Evolutionary conservation across 2,888 invertebrate genomes (phyloP).

Genomic region (Dryococelus australis): DNA sequence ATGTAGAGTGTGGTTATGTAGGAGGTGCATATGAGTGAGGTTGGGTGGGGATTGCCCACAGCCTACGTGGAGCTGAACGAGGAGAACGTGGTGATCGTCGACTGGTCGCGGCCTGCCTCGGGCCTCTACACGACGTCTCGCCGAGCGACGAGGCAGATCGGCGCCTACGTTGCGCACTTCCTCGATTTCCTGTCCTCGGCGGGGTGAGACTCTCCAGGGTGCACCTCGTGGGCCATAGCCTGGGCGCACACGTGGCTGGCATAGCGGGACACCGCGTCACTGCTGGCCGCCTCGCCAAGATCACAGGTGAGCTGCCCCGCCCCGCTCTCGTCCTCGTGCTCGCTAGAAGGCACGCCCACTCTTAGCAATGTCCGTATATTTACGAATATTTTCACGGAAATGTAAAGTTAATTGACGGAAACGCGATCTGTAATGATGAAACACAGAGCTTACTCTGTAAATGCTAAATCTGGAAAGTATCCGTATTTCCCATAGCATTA

Average conservation of each 20-base stretch:
- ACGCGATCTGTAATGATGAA: too few species aligned
- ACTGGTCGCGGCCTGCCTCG: slow-evolving; percentile 33
- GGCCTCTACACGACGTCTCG: slow-evolving; percentile 31
- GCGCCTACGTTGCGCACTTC: slow-evolving; percentile 30
- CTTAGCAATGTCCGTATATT: too few species aligned
- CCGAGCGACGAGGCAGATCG: background rate
- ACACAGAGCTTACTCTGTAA: too few species aligned
- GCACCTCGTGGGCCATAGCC: slow-evolving; percentile 36
- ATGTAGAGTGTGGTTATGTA: too few species aligned
- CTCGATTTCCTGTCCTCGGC: slow-evolving; percentile 25
- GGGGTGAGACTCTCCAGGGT: slow-evolving; percentile 18
- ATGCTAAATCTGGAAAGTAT: too few species aligned
- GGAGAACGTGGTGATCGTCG: slow-evolving; percentile 22
- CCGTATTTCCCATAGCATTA: too few species aligned
- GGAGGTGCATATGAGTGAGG: too few species aligned
- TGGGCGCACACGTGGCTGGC: slow-evolving; percentile 39
- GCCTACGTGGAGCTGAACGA: slow-evolving; percentile 4
- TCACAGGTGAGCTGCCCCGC: slow-evolving; percentile 23
- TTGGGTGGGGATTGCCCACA: background rate
- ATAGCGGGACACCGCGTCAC: slow-evolving; percentile 28
- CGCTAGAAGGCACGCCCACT: background rate
- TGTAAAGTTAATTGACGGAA: too few species aligned
- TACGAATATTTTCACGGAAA: too few species aligned
- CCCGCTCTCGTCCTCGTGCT: slow-evolving; percentile 17
- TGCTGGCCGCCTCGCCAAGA: background rate